A percentile compares a stretch with the other conserved stretches of the same genome.
These are phyloP conservation scores for Ctenodactylus gundi DNA, from an alignment of 2,113 vertebrate genomes.

Conservation along the genomic window DNA sequence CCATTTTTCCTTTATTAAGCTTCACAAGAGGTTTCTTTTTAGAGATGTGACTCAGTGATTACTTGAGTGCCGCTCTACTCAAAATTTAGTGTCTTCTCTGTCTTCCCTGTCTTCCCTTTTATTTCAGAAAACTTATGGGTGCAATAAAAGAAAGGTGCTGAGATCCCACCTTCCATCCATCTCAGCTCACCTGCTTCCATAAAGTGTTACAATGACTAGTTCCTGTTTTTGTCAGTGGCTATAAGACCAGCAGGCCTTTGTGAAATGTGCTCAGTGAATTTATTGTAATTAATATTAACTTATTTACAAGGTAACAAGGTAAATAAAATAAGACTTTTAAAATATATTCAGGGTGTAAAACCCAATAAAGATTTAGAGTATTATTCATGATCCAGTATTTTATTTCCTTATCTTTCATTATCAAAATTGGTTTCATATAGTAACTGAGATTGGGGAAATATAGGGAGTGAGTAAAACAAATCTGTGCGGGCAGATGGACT, in stretches of 20 bases:
- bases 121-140: neutral
- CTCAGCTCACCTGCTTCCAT: neutral
- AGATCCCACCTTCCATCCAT: neutral
- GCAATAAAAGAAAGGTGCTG: neutral
- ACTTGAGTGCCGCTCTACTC: neutral
- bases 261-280: neutral
- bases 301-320: conserved; percentile 12
- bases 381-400: neutral
- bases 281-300: neutral
- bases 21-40: neutral
- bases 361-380: conserved; percentile 17
- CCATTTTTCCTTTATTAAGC: neutral
- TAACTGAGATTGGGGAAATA: neutral
- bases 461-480: neutral
- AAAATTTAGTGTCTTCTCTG: neutral
- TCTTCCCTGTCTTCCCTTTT: neutral
- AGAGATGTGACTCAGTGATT: neutral
- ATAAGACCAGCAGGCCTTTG: neutral
- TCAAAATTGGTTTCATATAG: conserved; percentile 23
- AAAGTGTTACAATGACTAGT: neutral
- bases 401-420: neutral
- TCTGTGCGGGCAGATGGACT: conserved; percentile 12
- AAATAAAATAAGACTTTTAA: neutral
- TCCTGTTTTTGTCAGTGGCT: neutral
- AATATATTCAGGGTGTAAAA: neutral